Evolutionary conservation across 1,140 invertebrate genomes (phyloP).

Genomic region (Eupeodes corollae): DNA sequence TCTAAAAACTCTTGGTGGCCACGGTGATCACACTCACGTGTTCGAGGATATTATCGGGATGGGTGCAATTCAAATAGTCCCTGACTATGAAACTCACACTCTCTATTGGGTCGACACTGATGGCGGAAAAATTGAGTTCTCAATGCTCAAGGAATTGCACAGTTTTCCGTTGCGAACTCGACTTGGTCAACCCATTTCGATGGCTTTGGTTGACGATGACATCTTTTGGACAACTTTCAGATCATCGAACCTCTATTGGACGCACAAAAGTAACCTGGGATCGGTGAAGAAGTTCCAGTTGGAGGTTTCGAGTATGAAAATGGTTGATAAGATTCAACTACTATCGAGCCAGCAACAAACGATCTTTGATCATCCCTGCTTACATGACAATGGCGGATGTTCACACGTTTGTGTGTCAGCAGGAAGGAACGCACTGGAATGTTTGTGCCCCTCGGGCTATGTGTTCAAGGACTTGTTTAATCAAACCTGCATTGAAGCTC

Average conservation of each 20-base stretch:
- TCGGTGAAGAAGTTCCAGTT: conserved; percentile 24
- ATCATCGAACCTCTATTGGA: conserved; percentile 46
- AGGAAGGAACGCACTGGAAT: conserved; percentile 28
- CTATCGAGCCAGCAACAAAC: conserved; percentile 10
- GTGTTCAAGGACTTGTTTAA: conserved; percentile 38
- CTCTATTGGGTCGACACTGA: conserved; percentile 32
- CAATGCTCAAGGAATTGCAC: conserved; percentile 27
- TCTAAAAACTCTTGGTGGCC: conserved; percentile 46
- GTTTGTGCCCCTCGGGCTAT: conserved; percentile 51
- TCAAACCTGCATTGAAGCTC: conserved; percentile 40
- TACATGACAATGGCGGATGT: conserved; percentile 53
- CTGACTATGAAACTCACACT: conserved; percentile 14
- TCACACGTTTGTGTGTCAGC: conserved; percentile 54
- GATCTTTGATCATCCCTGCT: conserved; percentile 44
- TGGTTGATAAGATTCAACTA: conserved; percentile 16
- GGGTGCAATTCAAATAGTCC: conserved; percentile 19
- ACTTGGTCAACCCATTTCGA: conserved; percentile 37
- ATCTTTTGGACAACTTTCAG: conserved; percentile 49
- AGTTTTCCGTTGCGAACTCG: conserved; percentile 26
- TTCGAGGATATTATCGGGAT: conserved; percentile 40
- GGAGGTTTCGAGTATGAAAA: conserved; percentile 3
- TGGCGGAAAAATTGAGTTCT: conserved; percentile 20
- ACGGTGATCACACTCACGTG: conserved; percentile 36
- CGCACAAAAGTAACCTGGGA: conserved; percentile 40
- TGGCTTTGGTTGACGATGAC: conserved; percentile 44